phyloP scores from a whole-genome alignment of 2,888 invertebrate species.

The Drosophila aldrichi region DNA sequence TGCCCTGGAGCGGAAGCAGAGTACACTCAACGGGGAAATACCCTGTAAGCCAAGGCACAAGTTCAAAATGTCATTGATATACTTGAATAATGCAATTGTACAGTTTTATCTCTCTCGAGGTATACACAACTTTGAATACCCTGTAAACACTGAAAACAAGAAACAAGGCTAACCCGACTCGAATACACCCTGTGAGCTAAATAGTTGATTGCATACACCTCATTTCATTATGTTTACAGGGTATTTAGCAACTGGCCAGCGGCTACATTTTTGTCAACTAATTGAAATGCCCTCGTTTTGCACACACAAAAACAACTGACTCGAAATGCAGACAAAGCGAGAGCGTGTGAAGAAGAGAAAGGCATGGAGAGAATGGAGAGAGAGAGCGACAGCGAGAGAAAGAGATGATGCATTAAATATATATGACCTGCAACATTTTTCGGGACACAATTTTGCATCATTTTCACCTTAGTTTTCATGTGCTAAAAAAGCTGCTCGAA shows the following conservation, averaged over 20 bases:
- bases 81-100: not conserved
- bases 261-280: conserved; percentile 54
- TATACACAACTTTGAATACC: not conserved
- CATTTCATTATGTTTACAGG: not conserved
- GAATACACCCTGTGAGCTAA: no score
- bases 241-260: conserved; percentile 32
- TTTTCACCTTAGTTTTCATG: conserved; percentile 28
- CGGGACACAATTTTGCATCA: conserved; percentile 11
- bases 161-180: no score
- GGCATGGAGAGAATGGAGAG: not conserved
- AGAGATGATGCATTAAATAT: conserved; percentile 25
- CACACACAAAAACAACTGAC: not conserved
- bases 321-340: not conserved
- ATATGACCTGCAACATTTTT: conserved; percentile 11
- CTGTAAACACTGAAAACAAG: not conserved
- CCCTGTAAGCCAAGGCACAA: not conserved
- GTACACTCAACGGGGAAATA: not conserved
- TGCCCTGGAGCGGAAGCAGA: not conserved
- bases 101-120: no score
- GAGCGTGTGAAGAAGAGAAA: not conserved
- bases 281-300: conserved; percentile 62
- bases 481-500: conserved; percentile 20
- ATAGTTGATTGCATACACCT: not conserved
- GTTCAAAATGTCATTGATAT: no score
- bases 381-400: not conserved